Percentiles rank a stretch among this genome's conserved stretches.
Evolutionary conservation across 2,797 vertebrate genomes (phyloP).

Genomic region (Zalophus californianus): DNA sequence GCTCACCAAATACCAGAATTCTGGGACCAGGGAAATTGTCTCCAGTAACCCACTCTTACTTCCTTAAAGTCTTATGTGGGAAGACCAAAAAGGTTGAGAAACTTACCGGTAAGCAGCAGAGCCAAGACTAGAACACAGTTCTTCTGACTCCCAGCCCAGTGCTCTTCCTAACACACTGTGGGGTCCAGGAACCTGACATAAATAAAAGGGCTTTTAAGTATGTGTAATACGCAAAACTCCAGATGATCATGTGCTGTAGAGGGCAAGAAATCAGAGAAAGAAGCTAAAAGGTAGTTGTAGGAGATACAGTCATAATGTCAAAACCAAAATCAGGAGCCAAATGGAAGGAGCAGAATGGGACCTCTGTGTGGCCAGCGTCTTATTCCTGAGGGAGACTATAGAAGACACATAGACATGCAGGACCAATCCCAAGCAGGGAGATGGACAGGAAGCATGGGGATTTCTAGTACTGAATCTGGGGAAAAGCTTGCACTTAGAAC

Average conservation of each 20-base stretch:
- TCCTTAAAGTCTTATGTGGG: neutral
- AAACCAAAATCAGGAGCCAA: neutral
- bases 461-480: neutral
- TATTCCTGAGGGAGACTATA: neutral
- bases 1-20: slow-evolving; percentile 11
- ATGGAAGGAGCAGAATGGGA: neutral
- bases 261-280: neutral
- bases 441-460: neutral
- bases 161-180: neutral
- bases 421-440: neutral
- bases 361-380: neutral
- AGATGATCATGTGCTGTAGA: neutral
- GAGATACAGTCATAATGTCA: neutral
- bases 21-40: neutral
- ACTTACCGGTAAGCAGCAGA: neutral
- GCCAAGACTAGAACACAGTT: neutral
- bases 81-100: neutral
- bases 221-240: slow-evolving; percentile 15
- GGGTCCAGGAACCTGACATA: neutral
- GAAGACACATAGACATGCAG: neutral
- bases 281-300: neutral
- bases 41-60: neutral
- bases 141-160: neutral
- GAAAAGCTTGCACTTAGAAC: neutral
- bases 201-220: neutral